phyloP scores from a whole-genome alignment of 2,888 invertebrate genomes.

The Drosophila meridiana region DNA sequence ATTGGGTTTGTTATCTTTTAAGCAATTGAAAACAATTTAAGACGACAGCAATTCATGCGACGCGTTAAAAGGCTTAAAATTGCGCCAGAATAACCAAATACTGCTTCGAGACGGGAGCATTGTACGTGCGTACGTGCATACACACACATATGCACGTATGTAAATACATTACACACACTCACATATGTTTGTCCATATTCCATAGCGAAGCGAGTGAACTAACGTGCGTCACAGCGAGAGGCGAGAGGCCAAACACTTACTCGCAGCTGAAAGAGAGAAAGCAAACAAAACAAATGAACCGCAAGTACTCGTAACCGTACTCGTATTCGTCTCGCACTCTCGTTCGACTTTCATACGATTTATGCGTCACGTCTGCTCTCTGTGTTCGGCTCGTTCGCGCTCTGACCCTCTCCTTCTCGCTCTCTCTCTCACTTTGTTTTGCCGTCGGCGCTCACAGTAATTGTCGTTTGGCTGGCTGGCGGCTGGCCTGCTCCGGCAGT shows the following conservation, averaged over 20 bases:
- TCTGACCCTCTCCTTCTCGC: neutral
- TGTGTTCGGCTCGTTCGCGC: neutral
- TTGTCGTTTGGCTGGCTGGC: conserved; percentile 13
- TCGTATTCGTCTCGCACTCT: conserved; percentile 1
- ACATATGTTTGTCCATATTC: conserved; percentile 6
- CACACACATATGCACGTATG: conserved; percentile 2
- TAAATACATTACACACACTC: neutral
- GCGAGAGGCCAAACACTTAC: conserved; percentile 8
- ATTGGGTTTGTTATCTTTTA: neutral
- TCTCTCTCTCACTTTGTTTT: neutral
- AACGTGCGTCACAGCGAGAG: conserved; percentile 45
- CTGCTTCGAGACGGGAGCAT: conserved; percentile 34
- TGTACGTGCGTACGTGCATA: conserved; percentile 30
- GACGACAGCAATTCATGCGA: neutral
- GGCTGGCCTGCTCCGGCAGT: conserved; percentile 20
- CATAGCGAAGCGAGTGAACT: conserved; percentile 24
- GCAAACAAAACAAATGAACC: conserved; percentile 25
- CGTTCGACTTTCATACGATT: conserved; percentile 10
- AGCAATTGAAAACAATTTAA: conserved; percentile 5
- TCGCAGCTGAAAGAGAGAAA: conserved; percentile 4
- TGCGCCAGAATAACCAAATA: conserved; percentile 54
- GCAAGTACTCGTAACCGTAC: conserved; percentile 12
- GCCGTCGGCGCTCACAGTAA: conserved; percentile 41
- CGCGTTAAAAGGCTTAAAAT: conserved; percentile 43
- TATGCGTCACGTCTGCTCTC: conserved; percentile 49